Evolutionary conservation across 2,888 invertebrate genomes (phyloP), one percentile per base, ranked within the genome.

Genomic region (Caenorhabditis sinica): DNA sequence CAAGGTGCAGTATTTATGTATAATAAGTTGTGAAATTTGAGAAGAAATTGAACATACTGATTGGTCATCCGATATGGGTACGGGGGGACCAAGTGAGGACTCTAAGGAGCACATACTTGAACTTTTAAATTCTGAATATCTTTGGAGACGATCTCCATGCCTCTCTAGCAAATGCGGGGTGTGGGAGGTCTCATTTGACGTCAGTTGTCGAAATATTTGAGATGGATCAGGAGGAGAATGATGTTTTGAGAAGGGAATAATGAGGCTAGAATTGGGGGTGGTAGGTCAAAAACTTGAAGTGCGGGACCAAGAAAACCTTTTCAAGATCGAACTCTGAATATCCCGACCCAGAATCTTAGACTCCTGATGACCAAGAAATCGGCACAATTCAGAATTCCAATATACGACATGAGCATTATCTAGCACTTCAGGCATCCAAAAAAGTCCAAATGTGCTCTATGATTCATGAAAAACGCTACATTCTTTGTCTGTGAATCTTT

Each of bases 51-150:
- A 72, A 58, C 56, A 56, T 56, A 56, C 71, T 73, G 73, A 73
- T 73, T 73, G 73, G 73, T 61, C 61, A 73, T 36, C 73, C 73
- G 73, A 73, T 73, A 73, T 33, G 43, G n/a, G n/a, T n/a, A n/a
- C n/a, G n/a, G n/a, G 49, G 23, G 25, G 1, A 17, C 61, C 61
- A 49, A 73, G 73, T 73, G 73, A 45, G 40, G 40, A 40, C 40
- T 13, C 8, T 13, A 40, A 61, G 13, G 20, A 33, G 40, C 33
- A 56, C 53, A 30, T 56, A 30, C 71, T 71, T 71, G 71, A 71
- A 58, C 71, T 58, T 56, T 71, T 30, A 58, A 71, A 58, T 58
- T 56, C 5, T 17, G 40, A 25, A 45, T 43, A 65, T 25, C 36
- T 60, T 49, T 25, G 66, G 49, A 66, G 9, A 53, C 28, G 68